Conservation (phyloP, 2,888 invertebrate species). For the Drosophila mayaguana region DNA sequence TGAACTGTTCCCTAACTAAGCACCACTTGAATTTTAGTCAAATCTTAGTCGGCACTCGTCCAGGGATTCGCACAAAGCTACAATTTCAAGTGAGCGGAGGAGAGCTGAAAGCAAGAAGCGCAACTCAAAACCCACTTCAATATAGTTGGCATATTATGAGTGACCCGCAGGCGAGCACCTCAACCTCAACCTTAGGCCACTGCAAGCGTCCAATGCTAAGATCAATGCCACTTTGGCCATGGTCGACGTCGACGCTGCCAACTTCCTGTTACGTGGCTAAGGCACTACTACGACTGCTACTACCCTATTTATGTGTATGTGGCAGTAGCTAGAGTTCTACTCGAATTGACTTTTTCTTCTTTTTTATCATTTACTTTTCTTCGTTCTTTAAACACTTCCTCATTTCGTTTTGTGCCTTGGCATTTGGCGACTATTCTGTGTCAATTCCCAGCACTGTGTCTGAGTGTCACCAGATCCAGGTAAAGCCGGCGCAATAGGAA, state of each 20-base stretch:
- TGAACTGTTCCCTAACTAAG: conserved; percentile 47
- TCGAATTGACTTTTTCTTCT: conserved; percentile 25
- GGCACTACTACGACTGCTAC: conserved; percentile 60
- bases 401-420: conserved; percentile 72
- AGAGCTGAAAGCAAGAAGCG: conserved; percentile 33
- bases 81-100: conserved; percentile 42
- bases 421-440: conserved; percentile 79
- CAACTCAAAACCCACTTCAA: conserved; percentile 59
- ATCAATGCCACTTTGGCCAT: conserved; percentile 75
- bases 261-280: conserved; percentile 64
- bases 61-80: conserved; percentile 34
- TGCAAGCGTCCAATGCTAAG: conserved; percentile 72
- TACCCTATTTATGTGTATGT: conserved; percentile 61
- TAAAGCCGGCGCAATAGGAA: conserved; percentile 12
- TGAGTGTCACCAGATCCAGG: conserved; percentile 64
- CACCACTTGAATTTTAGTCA: conserved; percentile 51
- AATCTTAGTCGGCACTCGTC: conserved; percentile 28
- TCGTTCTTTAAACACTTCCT: conserved; percentile 68
- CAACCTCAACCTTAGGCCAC: conserved; percentile 59
- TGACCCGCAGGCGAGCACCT: conserved; percentile 65
- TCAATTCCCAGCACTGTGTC: conserved; percentile 77
- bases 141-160: conserved; percentile 42
- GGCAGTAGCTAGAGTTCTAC: conserved; percentile 26
- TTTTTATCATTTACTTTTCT: conserved; percentile 26
- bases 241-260: conserved; percentile 50